phyloP scores from a whole-genome alignment of 2,888 invertebrate genomes.

The Sylvicola cinctus region DNA sequence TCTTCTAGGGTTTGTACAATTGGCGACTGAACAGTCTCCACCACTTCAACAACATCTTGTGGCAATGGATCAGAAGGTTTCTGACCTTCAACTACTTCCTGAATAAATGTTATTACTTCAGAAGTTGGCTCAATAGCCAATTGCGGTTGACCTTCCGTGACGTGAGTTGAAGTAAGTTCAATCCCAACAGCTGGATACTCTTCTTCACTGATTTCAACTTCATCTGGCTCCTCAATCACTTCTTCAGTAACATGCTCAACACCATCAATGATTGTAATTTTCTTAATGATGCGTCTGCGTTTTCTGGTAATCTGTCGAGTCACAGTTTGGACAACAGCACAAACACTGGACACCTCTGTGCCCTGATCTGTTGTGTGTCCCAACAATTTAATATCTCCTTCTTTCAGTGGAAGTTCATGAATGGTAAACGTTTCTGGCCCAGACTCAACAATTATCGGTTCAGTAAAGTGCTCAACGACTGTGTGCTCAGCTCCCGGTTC shows the following conservation, averaged over 20 bases:
- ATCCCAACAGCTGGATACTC: constrained; percentile 10
- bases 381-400: constrained; percentile 20
- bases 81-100: no score
- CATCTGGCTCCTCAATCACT: constrained; percentile 53
- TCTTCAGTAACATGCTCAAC: constrained; percentile 70
- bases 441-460: constrained; percentile 14
- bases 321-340: constrained; percentile 64
- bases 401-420: constrained; percentile 21
- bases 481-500: constrained; percentile 34
- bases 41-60: no score
- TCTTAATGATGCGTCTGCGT: constrained; percentile 51
- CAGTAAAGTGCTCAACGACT: neutral
- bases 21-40: no score
- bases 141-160: no score
- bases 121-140: no score
- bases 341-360: constrained; percentile 35
- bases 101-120: no score
- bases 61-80: no score
- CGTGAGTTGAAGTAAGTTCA: no score
- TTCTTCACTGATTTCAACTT: constrained; percentile 17
- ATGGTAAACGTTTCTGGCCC: constrained; percentile 16
- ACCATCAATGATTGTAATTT: constrained; percentile 58
- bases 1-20: no score
- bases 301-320: constrained; percentile 56
- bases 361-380: constrained; percentile 16